phyloP scores from a whole-genome alignment of 1,140 invertebrate species.

The Rhysida immarginata region DNA sequence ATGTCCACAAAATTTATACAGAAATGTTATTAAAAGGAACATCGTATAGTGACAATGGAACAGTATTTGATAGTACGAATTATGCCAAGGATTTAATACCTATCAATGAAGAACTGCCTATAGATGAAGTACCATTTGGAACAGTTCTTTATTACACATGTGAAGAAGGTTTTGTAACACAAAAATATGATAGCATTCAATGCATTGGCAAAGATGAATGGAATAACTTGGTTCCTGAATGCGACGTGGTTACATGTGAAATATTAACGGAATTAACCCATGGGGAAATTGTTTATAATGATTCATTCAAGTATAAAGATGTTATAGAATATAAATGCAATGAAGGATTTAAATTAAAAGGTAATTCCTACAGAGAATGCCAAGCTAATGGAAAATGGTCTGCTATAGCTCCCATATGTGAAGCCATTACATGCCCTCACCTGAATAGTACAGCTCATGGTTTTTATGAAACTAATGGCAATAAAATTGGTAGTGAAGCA shows the following conservation, averaged over 20 bases:
- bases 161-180: neutral
- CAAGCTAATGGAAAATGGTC: neutral
- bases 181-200: neutral
- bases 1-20: neutral
- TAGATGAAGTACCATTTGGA: neutral
- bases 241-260: neutral
- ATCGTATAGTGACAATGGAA: neutral
- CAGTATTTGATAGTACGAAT: neutral
- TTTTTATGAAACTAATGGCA: neutral
- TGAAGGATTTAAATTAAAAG: neutral
- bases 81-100: no score
- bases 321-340: neutral
- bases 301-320: neutral
- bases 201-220: neutral
- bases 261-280: neutral
- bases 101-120: neutral
- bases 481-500: neutral
- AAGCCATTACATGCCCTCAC: neutral
- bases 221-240: neutral
- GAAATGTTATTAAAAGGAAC: neutral
- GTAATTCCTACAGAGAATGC: neutral
- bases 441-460: neutral
- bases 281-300: neutral
- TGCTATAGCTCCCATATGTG: neutral
- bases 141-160: neutral